A percentile compares a stretch with the other conserved stretches of the same genome.
phyloP scores from a whole-genome alignment of 2,888 invertebrate species.

The Monopis laevigella region DNA sequence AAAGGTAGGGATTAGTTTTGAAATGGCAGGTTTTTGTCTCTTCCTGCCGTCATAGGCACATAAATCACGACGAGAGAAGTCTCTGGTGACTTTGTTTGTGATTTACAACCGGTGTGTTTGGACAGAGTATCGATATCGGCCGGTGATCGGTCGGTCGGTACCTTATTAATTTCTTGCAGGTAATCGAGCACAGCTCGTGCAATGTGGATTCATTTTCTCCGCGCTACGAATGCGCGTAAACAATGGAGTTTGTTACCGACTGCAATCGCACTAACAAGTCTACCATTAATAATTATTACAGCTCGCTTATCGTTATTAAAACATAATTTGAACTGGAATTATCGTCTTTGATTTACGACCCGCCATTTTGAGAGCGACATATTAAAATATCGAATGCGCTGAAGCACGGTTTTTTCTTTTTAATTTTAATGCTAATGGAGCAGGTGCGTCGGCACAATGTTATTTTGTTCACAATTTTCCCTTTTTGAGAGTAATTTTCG shows the following conservation, averaged over 20 bases:
- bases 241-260: background rate
- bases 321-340: conserved; percentile 38
- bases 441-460: conserved; percentile 47
- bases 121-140: no score
- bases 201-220: no score
- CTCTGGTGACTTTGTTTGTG: background rate
- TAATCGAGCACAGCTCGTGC: no score
- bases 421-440: conserved; percentile 42
- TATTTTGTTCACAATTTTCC: conserved; percentile 34
- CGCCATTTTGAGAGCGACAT: conserved; percentile 54
- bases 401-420: conserved; percentile 35
- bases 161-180: no score
- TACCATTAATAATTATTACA: conserved; percentile 59
- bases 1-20: background rate
- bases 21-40: background rate
- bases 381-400: conserved; percentile 42
- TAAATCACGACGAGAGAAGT: background rate
- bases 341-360: conserved; percentile 51
- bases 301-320: conserved; percentile 59
- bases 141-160: no score
- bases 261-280: conserved; percentile 22
- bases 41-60: background rate
- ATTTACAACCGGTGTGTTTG: no score
- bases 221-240: background rate
- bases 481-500: conserved; percentile 39